Percentiles rank a stretch among this genome's conserved stretches.
Evolutionary conservation across 2,888 invertebrate species (phyloP).

Genomic region (Dolichopus griseipennis): DNA sequence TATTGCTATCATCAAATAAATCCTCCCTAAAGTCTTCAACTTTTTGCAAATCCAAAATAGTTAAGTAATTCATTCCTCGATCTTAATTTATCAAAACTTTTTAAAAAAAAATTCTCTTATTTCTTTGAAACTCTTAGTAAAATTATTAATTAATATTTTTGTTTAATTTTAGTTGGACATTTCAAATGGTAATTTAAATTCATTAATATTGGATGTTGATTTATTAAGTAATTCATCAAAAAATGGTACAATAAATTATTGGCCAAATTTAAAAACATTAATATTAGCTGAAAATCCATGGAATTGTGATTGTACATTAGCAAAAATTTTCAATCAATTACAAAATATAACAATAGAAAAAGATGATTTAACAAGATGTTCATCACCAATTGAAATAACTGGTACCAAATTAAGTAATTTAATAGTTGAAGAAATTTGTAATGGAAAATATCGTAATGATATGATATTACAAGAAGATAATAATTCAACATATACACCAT

Average conservation of each 20-base stretch:
- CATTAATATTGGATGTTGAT: constrained; percentile 29
- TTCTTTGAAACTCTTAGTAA: too few species aligned
- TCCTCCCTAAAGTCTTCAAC: too few species aligned
- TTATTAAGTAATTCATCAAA: constrained; percentile 15
- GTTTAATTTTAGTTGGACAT: constrained; percentile 49
- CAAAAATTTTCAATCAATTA: constrained; percentile 33
- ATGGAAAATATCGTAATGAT: background rate
- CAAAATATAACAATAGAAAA: background rate
- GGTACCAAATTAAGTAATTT: constrained; percentile 33
- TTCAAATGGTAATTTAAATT: constrained; percentile 52
- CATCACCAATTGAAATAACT: constrained; percentile 36
- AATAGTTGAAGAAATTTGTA: constrained; percentile 22
- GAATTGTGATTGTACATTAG: constrained; percentile 51
- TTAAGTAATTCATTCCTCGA: background rate
- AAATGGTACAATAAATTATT: constrained; percentile 24
- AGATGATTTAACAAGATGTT: constrained; percentile 31
- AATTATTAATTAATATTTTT: background rate
- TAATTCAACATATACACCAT: background rate
- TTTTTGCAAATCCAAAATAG: too few species aligned
- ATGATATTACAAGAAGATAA: background rate
- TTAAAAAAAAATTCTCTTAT: constrained; percentile 2
- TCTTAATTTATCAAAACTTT: background rate
- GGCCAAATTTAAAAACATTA: constrained; percentile 46
- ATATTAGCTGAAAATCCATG: constrained; percentile 56
- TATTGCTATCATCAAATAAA: too few species aligned